These are phyloP conservation scores for Tetropium fuscum DNA, from an alignment of 2,888 invertebrate genomes.

Conservation along the genomic window DNA sequence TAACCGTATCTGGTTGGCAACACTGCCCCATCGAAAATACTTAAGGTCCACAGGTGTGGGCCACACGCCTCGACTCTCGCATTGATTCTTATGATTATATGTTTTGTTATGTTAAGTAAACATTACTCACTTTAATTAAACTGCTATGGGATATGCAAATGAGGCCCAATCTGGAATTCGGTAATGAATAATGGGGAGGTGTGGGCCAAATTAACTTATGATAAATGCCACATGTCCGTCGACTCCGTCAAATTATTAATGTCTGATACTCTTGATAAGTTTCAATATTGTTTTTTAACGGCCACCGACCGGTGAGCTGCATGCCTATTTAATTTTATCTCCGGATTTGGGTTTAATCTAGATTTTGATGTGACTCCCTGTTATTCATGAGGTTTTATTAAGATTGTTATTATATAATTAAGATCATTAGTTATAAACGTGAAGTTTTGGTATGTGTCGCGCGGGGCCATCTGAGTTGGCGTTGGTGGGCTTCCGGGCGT, in stretches of 20 bases:
- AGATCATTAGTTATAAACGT: slow-evolving; percentile 14
- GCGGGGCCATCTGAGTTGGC: slow-evolving; percentile 5
- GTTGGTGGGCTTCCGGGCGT: background rate
- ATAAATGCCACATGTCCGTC: slow-evolving; percentile 55
- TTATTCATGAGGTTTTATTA: slow-evolving; percentile 23
- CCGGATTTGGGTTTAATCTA: slow-evolving; percentile 15
- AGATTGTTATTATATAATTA: slow-evolving; percentile 28
- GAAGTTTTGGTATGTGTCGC: slow-evolving; percentile 8
- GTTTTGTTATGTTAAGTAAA: slow-evolving; percentile 66
- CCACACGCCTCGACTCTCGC: slow-evolving; percentile 58
- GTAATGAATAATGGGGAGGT: slow-evolving; percentile 51
- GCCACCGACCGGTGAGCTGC: slow-evolving; percentile 14
- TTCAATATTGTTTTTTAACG: slow-evolving; percentile 32
- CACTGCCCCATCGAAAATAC: background rate
- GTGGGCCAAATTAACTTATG: slow-evolving; percentile 60
- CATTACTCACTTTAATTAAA: slow-evolving; percentile 65
- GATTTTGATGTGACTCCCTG: slow-evolving; percentile 21
- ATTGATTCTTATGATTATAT: slow-evolving; percentile 63
- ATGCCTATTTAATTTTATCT: slow-evolving; percentile 23
- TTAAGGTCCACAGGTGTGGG: slow-evolving; percentile 57
- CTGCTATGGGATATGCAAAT: slow-evolving; percentile 62
- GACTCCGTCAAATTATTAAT: slow-evolving; percentile 28
- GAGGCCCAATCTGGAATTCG: slow-evolving; percentile 39
- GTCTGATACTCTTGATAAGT: slow-evolving; percentile 33
- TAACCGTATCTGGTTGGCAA: background rate